Evolutionary conservation across 2,888 invertebrate species (phyloP), one percentile per base, ranked within the genome.

Genomic region (Thelaira solivaga): DNA sequence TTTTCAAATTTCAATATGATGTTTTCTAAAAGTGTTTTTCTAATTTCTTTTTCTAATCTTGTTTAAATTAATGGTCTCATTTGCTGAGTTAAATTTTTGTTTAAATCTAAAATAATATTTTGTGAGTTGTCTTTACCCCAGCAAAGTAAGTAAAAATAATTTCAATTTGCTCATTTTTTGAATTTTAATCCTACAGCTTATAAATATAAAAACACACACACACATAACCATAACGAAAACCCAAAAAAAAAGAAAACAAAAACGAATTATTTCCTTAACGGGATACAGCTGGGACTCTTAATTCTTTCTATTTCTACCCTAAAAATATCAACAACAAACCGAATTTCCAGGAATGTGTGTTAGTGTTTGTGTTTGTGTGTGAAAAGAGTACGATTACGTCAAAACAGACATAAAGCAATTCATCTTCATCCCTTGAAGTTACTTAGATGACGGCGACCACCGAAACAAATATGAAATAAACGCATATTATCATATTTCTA

Each of bases 371-470:
- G 53, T 62, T 8, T 61, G n/a, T 67, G 71, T 69, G 68, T 49
- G 62, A 71, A 72, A 76, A 74, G 71, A 73, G 84, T 84, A 84
- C 83, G 84, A 84, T 85, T 85, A 85, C 85, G 85, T 86, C 86
- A 86, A 84, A 85, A 85, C 83, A 84, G 83, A 84, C 85, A 85
- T 84, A 86, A 84, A 85, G 85, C 84, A 85, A 85, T 86, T 85
- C 84, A 84, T 86, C 86, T 85, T 87, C 84, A 85, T 85, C 86
- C 85, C 85, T 82, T 84, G 84, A 80, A 45, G 51, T 41, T n/a
- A n/a, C n/a, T n/a, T 49, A 43, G 51, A 22, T 39, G 51, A 49
- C 53, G 51, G 51, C 75, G 74, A 79, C 79, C 76, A 76, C 76
- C 76, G 79, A 57, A 76, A 64, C 78, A 71, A 78, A 78, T 78